Conservation (phyloP, 2,888 invertebrate genomes). For the Drosophila setosimentum region DNA sequence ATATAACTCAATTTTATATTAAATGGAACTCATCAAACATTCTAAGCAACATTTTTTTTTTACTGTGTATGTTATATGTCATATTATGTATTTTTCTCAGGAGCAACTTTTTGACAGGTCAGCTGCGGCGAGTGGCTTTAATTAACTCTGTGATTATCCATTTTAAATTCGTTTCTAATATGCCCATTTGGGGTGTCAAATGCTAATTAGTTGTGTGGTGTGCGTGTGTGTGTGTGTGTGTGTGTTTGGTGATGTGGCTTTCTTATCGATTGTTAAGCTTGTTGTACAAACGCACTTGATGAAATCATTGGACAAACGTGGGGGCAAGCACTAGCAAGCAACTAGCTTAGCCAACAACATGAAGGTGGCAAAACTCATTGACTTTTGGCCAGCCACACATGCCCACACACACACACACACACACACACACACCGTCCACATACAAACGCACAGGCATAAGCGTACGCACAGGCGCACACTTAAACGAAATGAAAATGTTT, state of each 20-base stretch:
- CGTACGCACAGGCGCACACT: slow-evolving; percentile 14
- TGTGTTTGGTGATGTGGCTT: not conserved
- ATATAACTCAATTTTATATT: not conserved
- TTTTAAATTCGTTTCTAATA: slow-evolving; percentile 60
- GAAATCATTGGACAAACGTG: slow-evolving; percentile 70
- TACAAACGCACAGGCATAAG: slow-evolving; percentile 1
- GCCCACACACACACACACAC: slow-evolving; percentile 2
- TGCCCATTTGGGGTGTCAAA: slow-evolving; percentile 27
- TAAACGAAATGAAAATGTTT: slow-evolving; percentile 75
- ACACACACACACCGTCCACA: not conserved
- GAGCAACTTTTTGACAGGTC: not conserved
- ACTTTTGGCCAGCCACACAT: slow-evolving; percentile 53
- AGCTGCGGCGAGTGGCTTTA: slow-evolving; percentile 36
- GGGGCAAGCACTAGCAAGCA: slow-evolving; percentile 48
- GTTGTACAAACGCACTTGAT: slow-evolving; percentile 53
- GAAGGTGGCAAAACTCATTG: slow-evolving; percentile 75
- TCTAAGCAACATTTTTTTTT: not conserved
- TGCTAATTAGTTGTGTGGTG: slow-evolving; percentile 49
- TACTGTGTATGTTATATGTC: not conserved
- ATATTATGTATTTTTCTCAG: not conserved
- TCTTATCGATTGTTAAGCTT: slow-evolving; percentile 61
- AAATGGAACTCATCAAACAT: not conserved
- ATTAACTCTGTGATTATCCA: slow-evolving; percentile 56
- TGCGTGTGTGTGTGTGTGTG: not conserved
- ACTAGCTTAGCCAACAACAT: slow-evolving; percentile 52